These are phyloP conservation scores for Clarias magur DNA, from an alignment of 2,113 vertebrate genomes.

Conservation along the genomic window DNA sequence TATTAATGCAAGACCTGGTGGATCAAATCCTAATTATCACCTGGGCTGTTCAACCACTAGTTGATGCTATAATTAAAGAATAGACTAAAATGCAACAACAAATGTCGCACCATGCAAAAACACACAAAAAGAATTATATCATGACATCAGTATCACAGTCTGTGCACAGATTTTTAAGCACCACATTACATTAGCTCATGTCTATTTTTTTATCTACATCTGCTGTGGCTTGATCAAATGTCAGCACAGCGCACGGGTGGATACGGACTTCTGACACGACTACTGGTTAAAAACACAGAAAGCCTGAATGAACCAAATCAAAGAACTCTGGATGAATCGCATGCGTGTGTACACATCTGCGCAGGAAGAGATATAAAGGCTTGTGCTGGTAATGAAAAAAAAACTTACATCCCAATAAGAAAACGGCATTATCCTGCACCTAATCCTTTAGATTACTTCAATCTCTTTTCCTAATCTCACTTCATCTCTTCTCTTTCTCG, in stretches of 20 bases:
- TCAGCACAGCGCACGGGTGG: neutral
- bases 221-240: conserved; percentile 25
- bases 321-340: neutral
- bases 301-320: neutral
- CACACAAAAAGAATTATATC: neutral
- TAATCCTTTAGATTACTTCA: conserved; percentile 25
- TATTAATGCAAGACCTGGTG: neutral
- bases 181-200: neutral
- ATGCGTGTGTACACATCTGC: neutral
- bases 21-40: neutral
- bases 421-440: conserved; percentile 35
- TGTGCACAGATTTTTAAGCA: neutral
- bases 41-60: neutral
- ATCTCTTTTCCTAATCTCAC: conserved; percentile 19
- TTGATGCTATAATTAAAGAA: neutral
- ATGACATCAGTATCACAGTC: neutral
- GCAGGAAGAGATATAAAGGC: neutral
- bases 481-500: neutral
- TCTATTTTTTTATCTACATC: conserved; percentile 33
- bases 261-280: neutral
- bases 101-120: neutral
- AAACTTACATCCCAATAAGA: conserved; percentile 36
- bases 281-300: neutral
- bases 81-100: neutral
- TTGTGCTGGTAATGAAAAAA: neutral